Base-by-base conservation (phyloP, 2,797 vertebrate species). In the Kryptolebias ocellatus region DNA sequence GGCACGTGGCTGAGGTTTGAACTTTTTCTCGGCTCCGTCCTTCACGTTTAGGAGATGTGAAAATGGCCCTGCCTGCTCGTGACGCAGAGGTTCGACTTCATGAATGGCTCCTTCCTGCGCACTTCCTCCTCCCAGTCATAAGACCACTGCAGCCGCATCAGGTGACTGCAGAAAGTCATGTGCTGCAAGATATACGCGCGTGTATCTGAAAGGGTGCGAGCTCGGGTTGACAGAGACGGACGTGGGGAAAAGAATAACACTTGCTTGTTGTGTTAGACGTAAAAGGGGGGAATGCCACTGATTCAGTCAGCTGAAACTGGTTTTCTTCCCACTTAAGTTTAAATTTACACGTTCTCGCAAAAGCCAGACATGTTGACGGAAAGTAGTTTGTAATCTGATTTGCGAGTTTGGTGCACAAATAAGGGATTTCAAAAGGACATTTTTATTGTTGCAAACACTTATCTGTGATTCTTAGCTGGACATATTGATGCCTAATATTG, bases 131-230 rank as follows among this genome's bases (percentile, higher is more conserved):
- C 27, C 79, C 75, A 82, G 91, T 94, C 93, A 93, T 91, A 72
- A 94, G 93, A 93, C 90, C 1, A 12, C 52, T 62, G 75, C 83
- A 84, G 79, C 81, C 53, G 62, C 54, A 70, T 94, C 93, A 93
- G 87, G 87, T 95, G 93, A 94, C 88, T 84, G 42, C 0, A 1
- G 64, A 46, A n/a, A 76, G 82, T 93, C 89, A 92, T 92, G 90
- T 92, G 90, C 71, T 78, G 52, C 62, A 6, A 80, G 77, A 72
- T 81, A 70, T 75, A 24, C 20, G 20, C 20, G 20, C 20, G 70
- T 1, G 46, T 64, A 64, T 46, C 64, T 69, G 34, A 37, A 70
- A 47, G 55, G 53, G 29, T 53, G 61, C 39, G 37, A 24, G 37
- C 11, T 29, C 1, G 9, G 56, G 39, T 61, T 83, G 53, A 52